Evolutionary conservation across 2,888 invertebrate species (phyloP).

Genomic region (Machimus rusticus): DNA sequence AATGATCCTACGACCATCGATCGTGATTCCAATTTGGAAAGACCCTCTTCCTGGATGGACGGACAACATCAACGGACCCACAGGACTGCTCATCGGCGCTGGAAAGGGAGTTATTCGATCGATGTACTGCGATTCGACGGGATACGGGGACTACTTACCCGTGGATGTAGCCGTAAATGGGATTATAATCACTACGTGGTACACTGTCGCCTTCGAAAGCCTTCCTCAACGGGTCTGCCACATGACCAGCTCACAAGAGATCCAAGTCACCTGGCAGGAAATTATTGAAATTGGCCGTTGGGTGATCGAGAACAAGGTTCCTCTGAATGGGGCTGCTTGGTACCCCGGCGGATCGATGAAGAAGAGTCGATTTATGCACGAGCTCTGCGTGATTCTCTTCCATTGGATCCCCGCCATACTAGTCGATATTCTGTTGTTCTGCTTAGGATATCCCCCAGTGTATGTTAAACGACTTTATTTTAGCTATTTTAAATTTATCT

Average conservation of each 20-base stretch:
- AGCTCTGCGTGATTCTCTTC: constrained; percentile 83
- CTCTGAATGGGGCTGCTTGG: constrained; percentile 87
- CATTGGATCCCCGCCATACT: constrained; percentile 91
- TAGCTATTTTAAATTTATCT: not conserved
- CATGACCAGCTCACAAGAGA: constrained; percentile 81
- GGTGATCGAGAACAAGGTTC: constrained; percentile 78
- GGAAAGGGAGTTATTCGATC: constrained; percentile 90
- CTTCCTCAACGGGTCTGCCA: constrained; percentile 68
- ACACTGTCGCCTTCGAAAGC: constrained; percentile 67
- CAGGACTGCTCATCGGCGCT: constrained; percentile 79
- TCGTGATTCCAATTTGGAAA: constrained; percentile 87
- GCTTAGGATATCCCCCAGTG: constrained; percentile 89
- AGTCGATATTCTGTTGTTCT: constrained; percentile 78
- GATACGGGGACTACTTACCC: constrained; percentile 81
- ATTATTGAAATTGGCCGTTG: constrained; percentile 82
- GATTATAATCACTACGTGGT: constrained; percentile 73
- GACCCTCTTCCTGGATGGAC: constrained; percentile 90
- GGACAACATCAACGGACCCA: constrained; percentile 93
- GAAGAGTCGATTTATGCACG: constrained; percentile 77
- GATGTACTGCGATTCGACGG: constrained; percentile 82
- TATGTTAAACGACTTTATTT: constrained; percentile 64
- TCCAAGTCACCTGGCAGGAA: constrained; percentile 87
- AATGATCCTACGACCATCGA: constrained; percentile 84
- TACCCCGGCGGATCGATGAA: constrained; percentile 90
- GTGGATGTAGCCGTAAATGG: constrained; percentile 84